Conservation (phyloP, 2,113 vertebrate species). For the Perca schrenkii region DNA sequence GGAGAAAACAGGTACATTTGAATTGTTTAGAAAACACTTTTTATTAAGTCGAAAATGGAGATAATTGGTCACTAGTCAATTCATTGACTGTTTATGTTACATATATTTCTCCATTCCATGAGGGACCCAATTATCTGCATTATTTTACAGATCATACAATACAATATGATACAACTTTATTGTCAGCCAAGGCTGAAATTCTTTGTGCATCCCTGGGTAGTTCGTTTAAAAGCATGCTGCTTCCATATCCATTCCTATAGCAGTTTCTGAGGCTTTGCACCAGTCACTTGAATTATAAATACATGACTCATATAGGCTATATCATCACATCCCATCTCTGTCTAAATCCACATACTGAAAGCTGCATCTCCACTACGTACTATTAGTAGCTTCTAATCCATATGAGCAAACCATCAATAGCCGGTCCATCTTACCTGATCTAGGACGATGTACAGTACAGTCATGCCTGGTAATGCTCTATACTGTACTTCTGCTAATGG, state of each 20-base stretch:
- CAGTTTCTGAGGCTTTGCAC: constrained; percentile 22
- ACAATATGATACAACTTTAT: no score
- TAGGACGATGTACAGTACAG: background rate
- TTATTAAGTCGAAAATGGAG: background rate
- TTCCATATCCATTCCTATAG: constrained; percentile 36
- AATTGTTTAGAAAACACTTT: background rate
- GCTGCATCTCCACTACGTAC: constrained; percentile 10
- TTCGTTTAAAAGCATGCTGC: background rate
- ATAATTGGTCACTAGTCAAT: background rate
- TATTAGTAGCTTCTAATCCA: constrained; percentile 29
- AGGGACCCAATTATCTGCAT: background rate
- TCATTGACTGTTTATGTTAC: background rate
- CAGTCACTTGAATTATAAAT: constrained; percentile 49
- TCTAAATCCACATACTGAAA: constrained; percentile 24
- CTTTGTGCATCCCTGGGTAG: no score
- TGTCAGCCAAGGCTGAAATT: no score
- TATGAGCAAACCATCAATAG: constrained; percentile 34
- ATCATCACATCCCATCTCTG: constrained; percentile 18
- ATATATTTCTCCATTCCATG: background rate
- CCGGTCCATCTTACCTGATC: constrained; percentile 25
- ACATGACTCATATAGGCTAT: constrained; percentile 28
- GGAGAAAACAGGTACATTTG: background rate
- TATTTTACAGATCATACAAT: constrained; percentile 10
- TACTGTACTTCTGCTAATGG: background rate
- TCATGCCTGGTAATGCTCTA: background rate